Evolutionary conservation across 2,113 vertebrate species (phyloP).

Genomic region (Corythornis cristatus): DNA sequence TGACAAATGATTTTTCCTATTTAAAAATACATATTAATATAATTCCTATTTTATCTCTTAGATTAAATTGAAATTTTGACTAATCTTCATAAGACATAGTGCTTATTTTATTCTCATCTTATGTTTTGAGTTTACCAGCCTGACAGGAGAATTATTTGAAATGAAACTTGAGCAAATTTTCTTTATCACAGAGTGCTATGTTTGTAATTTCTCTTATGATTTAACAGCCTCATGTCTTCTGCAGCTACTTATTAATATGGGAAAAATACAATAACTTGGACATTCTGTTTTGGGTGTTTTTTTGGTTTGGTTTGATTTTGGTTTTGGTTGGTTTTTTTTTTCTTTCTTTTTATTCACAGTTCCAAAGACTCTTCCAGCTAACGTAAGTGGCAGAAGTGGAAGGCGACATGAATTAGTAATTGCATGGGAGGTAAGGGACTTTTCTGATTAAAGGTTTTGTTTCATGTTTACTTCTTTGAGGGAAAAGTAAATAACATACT

Average conservation of each 20-base stretch:
- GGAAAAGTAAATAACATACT: neutral
- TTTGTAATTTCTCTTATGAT: constrained; percentile 22
- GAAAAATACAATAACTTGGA: neutral
- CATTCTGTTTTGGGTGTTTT: neutral
- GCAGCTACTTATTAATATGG: neutral
- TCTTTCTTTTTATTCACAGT: constrained; percentile 77
- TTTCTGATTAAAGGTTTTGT: neutral
- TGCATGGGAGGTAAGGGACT: constrained; percentile 92
- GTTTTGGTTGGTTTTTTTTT: neutral
- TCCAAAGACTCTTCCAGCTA: constrained; percentile 91
- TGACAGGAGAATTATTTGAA: neutral
- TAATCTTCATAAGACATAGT: neutral
- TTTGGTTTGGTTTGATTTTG: neutral
- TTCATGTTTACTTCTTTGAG: constrained; percentile 7
- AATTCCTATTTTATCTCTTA: neutral
- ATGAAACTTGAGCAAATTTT: neutral
- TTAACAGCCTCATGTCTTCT: constrained; percentile 10
- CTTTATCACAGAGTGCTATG: neutral
- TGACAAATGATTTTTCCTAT: neutral
- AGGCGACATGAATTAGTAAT: constrained; percentile 94
- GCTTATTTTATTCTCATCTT: neutral
- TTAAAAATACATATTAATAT: neutral
- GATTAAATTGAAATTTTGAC: neutral
- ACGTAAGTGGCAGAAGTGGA: constrained; percentile 94
- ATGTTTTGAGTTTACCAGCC: neutral